Percentiles rank a stretch among this genome's conserved stretches.
Evolutionary conservation across 2,113 vertebrate species (phyloP).

Genomic region (Phrynosoma platyrhinos): DNA sequence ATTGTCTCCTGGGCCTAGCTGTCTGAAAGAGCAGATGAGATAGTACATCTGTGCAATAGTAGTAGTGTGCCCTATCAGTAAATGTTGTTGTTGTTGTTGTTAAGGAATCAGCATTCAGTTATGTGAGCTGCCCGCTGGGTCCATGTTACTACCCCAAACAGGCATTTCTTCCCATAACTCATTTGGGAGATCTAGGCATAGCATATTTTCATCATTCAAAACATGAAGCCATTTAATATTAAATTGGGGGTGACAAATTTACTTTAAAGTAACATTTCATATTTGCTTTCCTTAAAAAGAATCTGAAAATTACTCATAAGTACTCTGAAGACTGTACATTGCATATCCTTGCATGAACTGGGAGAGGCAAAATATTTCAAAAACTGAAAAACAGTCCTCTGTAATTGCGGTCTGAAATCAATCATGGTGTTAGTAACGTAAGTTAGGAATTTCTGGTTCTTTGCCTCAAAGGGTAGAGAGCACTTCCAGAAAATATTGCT

Average conservation of each 20-base stretch:
- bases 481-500: neutral
- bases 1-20: no score
- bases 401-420: conserved; percentile 14
- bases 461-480: neutral
- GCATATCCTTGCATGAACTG: conserved; percentile 7
- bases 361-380: neutral
- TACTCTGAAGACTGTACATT: neutral
- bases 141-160: neutral
- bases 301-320: neutral
- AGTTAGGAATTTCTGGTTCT: conserved; percentile 30
- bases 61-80: neutral
- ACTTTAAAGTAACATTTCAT: neutral
- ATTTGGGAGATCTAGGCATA: neutral
- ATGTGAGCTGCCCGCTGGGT: neutral
- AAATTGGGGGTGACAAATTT: neutral
- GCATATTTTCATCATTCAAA: neutral
- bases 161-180: neutral
- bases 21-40: no score
- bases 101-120: neutral
- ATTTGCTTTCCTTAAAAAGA: neutral
- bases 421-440: neutral
- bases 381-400: neutral
- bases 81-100: neutral
- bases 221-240: neutral
- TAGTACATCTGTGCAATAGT: no score